A percentile compares a stretch with the other conserved stretches of the same genome.
phyloP scores from a whole-genome alignment of 2,888 invertebrate genomes.

The Erebia aethiops region DNA sequence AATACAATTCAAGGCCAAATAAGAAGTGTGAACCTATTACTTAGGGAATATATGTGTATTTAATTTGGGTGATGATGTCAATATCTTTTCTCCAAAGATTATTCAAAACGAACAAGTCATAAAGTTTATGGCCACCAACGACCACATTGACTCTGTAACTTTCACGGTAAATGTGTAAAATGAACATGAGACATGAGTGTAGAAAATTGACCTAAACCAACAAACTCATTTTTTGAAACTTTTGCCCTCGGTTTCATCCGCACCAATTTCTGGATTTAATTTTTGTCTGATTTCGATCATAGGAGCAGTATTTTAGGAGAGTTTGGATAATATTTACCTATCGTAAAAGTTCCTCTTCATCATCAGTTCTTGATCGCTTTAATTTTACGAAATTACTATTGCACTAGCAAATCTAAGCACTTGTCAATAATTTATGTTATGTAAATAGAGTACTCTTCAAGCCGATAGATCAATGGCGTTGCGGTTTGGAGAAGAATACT shows the following conservation, averaged over 20 bases:
- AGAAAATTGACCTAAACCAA: constrained; percentile 11
- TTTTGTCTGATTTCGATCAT: not conserved
- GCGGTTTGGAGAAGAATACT: too few species aligned
- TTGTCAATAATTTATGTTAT: too few species aligned
- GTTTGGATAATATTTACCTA: too few species aligned
- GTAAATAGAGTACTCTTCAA: too few species aligned
- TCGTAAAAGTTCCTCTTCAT: too few species aligned
- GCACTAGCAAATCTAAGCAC: too few species aligned
- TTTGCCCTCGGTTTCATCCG: not conserved
- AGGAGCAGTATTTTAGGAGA: not conserved
- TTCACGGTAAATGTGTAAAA: constrained; percentile 49
- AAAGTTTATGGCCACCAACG: not conserved
- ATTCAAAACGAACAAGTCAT: not conserved
- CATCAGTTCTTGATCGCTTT: too few species aligned
- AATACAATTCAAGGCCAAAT: not conserved
- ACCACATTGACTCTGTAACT: constrained; percentile 53
- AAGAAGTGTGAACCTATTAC: not conserved
- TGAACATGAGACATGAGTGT: constrained; percentile 3
- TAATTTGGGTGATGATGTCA: too few species aligned
- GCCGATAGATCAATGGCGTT: too few species aligned
- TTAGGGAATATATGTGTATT: too few species aligned
- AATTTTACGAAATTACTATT: too few species aligned
- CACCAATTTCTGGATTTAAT: not conserved
- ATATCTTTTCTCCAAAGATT: not conserved
- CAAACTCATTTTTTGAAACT: not conserved